Evolutionary conservation across 2,797 vertebrate species (phyloP).

Genomic region (Acanthurus leucopareius): DNA sequence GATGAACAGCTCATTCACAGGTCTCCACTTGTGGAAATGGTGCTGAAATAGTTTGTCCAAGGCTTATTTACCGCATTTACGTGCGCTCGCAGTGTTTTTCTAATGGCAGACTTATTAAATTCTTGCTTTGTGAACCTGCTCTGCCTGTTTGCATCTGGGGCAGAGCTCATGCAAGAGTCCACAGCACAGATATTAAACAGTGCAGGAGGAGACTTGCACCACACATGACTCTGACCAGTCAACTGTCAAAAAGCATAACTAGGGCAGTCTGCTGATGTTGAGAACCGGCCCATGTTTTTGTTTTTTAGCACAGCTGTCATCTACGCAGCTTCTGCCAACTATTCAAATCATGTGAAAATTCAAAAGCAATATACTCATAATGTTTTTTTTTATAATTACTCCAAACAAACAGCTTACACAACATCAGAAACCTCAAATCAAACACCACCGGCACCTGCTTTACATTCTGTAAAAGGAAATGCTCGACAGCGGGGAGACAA

Average conservation of each 20-base stretch:
- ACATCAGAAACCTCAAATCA: not conserved
- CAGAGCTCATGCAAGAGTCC: slow-evolving; percentile 6
- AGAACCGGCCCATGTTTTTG: too few relatives aligned
- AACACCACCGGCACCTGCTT: slow-evolving; percentile 22
- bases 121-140: slow-evolving; percentile 50
- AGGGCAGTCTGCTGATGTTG: not conserved
- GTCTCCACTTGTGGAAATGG: slow-evolving; percentile 41
- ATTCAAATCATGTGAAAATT: not conserved
- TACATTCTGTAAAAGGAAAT: slow-evolving; percentile 35
- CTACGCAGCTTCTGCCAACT: not conserved
- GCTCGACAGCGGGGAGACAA: slow-evolving; percentile 35
- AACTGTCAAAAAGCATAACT: not conserved
- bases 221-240: not conserved
- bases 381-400: not conserved
- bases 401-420: not conserved
- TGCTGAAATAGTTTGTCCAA: slow-evolving; percentile 1
- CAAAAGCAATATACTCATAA: not conserved
- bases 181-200: slow-evolving; percentile 5
- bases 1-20: slow-evolving; percentile 26
- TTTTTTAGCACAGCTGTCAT: not conserved
- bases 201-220: slow-evolving; percentile 13
- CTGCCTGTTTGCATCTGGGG: slow-evolving; percentile 33
- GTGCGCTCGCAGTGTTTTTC: slow-evolving; percentile 32
- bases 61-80: slow-evolving; percentile 20
- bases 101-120: slow-evolving; percentile 12